Conservation (phyloP, 1,140 invertebrate genomes). For the Hyposmocoma kahamanoa region DNA sequence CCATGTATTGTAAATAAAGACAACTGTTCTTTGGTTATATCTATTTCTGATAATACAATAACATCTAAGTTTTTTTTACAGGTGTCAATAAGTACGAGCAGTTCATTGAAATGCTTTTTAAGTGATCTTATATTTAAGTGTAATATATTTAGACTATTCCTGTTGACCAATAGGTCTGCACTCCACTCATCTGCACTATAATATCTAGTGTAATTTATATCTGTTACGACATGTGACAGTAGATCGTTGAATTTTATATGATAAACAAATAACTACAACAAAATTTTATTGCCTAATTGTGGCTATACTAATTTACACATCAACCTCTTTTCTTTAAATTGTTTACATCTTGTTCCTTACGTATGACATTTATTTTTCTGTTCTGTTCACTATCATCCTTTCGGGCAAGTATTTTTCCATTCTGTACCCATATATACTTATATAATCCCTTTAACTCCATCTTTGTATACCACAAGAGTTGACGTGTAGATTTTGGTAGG, state of each 20-base stretch:
- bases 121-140: not conserved
- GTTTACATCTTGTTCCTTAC: not conserved
- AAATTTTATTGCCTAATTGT: not conserved
- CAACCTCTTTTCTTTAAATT: not conserved
- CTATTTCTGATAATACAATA: not conserved
- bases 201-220: not conserved
- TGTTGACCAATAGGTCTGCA: not conserved
- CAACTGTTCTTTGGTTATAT: not conserved
- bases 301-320: not conserved
- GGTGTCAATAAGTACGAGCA: not conserved
- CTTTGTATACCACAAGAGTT: not conserved
- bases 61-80: not conserved
- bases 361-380: not conserved
- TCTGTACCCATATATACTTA: not conserved
- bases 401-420: not conserved
- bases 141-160: not conserved
- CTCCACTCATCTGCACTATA: not conserved
- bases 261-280: not conserved
- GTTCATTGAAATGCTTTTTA: not conserved
- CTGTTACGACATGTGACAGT: not conserved
- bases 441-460: not conserved
- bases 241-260: not conserved
- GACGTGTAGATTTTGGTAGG: not conserved
- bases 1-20: not conserved
- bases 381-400: not conserved